Base-by-base conservation (phyloP, 1,140 invertebrate genomes). In the Spodoptera frugiperda region DNA sequence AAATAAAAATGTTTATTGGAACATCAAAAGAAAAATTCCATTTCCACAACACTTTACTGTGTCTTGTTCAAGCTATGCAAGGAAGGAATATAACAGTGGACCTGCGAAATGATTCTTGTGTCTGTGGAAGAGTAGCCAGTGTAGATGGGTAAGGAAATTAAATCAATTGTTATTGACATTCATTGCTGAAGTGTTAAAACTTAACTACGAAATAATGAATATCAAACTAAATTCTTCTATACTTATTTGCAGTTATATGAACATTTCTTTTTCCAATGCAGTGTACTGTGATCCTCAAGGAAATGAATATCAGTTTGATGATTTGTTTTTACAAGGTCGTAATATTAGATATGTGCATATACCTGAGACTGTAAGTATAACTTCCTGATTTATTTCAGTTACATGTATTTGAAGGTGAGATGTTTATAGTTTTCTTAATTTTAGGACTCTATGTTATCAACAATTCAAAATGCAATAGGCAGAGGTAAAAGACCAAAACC, bases 331-430 rank as follows among this genome's bases (percentile, higher is more conserved):
- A 15, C 95, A 96, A 55, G 95, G 94, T 9, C 88, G 95, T 75
- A 96, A 96, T 74, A 95, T 97, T 74, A 94, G 96, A 83, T 96
- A 95, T 87, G 95, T 97, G 5, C 96, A 96, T 75, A 95, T 97
- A 77, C 96, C 96, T 30, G 94, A 95, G 77, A 89, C 94, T 77
- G 95, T 96, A 85, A 95, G 95, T 95, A 19, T 57, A 10, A 2
- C 5, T 12, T 19, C 12, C 17, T 3, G 10, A n/a, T 25, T 15
- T 1, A 46, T 8, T 61, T 49, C 1, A n/a, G 48, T 3, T 33
- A 59, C 1, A 2, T 8, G 10, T 54, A 59, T 15, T 46, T 49
- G 49, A 44, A 5, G 2, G 5, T 61, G 30, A 17, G 17, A 17
- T 51, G 3, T 59, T 30, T 49, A 21, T 30, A 44, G 51, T 14